Percentiles rank a stretch among this genome's conserved stretches.
These are phyloP conservation scores for Entelurus aequoreus DNA, from an alignment of 2,113 vertebrate genomes.

Conservation along the genomic window DNA sequence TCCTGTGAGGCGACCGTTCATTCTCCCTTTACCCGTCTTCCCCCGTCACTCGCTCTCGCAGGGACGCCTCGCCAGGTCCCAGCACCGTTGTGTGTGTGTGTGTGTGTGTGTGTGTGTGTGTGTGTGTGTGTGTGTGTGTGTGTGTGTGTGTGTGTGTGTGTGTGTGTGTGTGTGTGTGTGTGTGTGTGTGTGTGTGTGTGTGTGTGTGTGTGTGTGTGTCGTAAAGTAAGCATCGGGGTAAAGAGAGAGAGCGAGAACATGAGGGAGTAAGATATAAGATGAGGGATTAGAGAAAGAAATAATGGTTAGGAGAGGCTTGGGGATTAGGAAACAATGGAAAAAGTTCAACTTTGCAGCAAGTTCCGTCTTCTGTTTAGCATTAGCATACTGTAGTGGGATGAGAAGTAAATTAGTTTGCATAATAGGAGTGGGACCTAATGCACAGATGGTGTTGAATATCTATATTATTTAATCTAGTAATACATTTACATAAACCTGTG, in stretches of 20 bases:
- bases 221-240: constrained; percentile 4
- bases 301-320: constrained; percentile 4
- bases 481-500: neutral
- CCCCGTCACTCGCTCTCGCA: constrained; percentile 13
- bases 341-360: constrained; percentile 2
- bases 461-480: neutral
- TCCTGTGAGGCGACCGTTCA: constrained; percentile 55
- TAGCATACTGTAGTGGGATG: constrained; percentile 1
- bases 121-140: constrained; percentile 22
- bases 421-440: constrained; percentile 7
- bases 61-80: constrained; percentile 17
- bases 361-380: constrained; percentile 6
- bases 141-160: constrained; percentile 18
- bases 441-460: neutral
- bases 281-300: constrained; percentile 4
- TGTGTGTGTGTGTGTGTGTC: constrained; percentile 22
- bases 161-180: constrained; percentile 24
- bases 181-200: constrained; percentile 17
- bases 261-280: neutral
- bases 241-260: neutral
- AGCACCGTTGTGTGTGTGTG: neutral
- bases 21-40: constrained; percentile 3
- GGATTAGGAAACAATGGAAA: constrained; percentile 8
- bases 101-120: constrained; percentile 17
- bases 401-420: neutral